Percentiles rank a stretch among this genome's conserved stretches.
These are phyloP conservation scores for Dicrurus megarhynchus DNA, from an alignment of 2,113 vertebrate genomes.

Conservation along the genomic window DNA sequence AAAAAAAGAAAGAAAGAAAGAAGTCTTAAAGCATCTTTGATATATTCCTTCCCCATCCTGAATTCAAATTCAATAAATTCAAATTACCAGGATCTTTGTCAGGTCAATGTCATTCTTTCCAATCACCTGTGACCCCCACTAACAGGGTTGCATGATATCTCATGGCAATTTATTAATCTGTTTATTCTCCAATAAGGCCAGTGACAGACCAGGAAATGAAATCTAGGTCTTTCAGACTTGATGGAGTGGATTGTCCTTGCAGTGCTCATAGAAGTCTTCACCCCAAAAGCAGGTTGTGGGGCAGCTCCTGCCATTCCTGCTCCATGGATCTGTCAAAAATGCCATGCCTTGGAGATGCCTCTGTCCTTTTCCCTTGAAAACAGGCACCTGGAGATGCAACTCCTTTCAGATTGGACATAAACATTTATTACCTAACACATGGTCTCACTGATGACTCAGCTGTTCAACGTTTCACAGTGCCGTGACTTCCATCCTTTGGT, in stretches of 20 bases:
- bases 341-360: background rate
- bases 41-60: background rate
- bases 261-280: background rate
- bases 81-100: background rate
- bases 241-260: background rate
- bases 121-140: background rate
- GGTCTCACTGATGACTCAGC: background rate
- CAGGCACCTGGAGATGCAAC: background rate
- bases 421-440: background rate
- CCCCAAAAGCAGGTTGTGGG: background rate
- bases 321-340: background rate
- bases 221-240: background rate
- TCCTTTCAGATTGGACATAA: background rate
- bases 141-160: background rate
- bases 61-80: background rate
- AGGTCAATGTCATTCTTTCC: background rate
- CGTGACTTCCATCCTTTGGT: background rate
- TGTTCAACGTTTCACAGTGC: background rate
- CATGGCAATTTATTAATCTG: background rate
- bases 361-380: background rate
- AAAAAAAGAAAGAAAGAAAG: too few relatives aligned
- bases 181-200: background rate
- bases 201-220: background rate
- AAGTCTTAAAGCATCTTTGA: background rate
- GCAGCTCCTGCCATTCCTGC: background rate